phyloP scores from a whole-genome alignment of 2,888 invertebrate genomes.

The Synergus laeviventris region DNA sequence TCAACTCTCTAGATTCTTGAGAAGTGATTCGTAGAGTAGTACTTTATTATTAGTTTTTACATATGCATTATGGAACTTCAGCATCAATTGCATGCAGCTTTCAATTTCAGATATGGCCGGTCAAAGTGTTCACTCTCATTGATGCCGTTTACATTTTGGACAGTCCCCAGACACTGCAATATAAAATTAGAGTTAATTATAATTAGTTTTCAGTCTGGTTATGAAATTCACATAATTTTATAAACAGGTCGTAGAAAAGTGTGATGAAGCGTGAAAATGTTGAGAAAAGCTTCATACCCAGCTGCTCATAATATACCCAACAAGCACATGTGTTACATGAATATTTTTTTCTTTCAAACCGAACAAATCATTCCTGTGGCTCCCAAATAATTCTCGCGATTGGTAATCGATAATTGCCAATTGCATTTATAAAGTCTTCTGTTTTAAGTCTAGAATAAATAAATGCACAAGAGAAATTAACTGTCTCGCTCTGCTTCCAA shows the following conservation, averaged over 20 bases:
- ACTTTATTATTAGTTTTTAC: not conserved
- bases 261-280: constrained; percentile 48
- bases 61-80: not conserved
- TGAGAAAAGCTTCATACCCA: constrained; percentile 62
- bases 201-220: no score
- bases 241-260: not conserved
- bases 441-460: constrained; percentile 22
- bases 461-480: constrained; percentile 37
- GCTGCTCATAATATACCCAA: constrained; percentile 63
- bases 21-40: not conserved
- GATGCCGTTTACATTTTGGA: no score
- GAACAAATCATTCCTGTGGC: not conserved
- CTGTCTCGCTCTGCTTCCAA: constrained; percentile 35
- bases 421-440: constrained; percentile 19
- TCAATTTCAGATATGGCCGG: no score
- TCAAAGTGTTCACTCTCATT: no score
- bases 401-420: constrained; percentile 47
- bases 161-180: no score
- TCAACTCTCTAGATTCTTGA: not conserved
- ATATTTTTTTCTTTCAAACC: constrained; percentile 55
- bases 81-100: not conserved
- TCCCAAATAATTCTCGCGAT: constrained; percentile 34
- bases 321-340: constrained; percentile 62
- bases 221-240: no score
- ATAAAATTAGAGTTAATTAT: no score